Conservation (phyloP, 2,797 vertebrate genomes). For the Macropus fuliginosus region DNA sequence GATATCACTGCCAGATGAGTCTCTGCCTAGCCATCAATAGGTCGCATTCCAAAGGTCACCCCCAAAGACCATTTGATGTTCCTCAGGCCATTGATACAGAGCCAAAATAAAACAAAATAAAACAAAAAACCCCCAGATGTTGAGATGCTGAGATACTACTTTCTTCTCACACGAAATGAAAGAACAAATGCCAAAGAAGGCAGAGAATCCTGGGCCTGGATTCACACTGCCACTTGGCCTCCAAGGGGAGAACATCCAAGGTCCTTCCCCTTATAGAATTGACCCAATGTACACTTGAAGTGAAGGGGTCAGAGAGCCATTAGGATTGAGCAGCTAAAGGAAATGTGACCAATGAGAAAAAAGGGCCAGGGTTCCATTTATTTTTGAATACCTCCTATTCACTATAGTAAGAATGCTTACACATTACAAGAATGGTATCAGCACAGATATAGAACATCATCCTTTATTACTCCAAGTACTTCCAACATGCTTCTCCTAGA, state of each 20-base stretch:
- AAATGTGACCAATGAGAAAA: background rate
- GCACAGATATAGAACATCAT: background rate
- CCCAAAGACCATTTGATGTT: background rate
- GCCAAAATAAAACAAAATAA: background rate
- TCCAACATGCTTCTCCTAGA: background rate
- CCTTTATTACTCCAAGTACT: background rate
- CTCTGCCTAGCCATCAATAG: background rate
- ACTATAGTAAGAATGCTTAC: background rate
- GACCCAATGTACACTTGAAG: background rate
- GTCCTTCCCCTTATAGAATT: background rate
- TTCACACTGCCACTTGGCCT: background rate
- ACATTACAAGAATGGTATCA: background rate
- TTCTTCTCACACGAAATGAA: background rate
- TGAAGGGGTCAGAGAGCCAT: background rate
- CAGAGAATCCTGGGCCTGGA: background rate
- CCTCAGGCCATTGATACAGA: background rate
- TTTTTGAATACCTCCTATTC: background rate
- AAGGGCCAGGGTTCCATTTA: background rate
- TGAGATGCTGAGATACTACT: background rate
- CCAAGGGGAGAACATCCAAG: background rate
- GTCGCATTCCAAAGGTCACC: background rate
- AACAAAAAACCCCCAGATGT: background rate
- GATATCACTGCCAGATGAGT: background rate
- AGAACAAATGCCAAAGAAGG: background rate
- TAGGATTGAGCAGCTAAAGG: background rate